Conservation (phyloP, 2,113 vertebrate genomes). For the Eurystomus gularis region DNA sequence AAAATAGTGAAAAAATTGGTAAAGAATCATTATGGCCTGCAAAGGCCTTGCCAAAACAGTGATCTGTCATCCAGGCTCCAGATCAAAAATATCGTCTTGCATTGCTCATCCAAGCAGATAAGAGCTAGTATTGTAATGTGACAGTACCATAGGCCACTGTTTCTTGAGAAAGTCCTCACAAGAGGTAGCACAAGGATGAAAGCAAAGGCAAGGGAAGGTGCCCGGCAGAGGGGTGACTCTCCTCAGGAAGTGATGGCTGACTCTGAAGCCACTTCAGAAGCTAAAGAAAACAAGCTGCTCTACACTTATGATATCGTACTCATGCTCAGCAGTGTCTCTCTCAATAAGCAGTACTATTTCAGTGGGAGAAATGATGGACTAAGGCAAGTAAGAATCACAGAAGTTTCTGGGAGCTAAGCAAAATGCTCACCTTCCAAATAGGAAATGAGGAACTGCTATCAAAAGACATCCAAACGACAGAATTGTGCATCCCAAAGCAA, state of each 20-base stretch:
- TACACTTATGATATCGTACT: neutral
- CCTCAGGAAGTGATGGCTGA: neutral
- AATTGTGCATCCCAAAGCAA: conserved; percentile 84
- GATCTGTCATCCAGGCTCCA: neutral
- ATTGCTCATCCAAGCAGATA: neutral
- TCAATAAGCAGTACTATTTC: neutral
- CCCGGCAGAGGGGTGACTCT: neutral
- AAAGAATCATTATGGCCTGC: neutral
- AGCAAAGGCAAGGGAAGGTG: neutral
- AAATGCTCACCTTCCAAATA: conserved; percentile 84
- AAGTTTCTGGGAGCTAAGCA: neutral
- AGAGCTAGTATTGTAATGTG: neutral
- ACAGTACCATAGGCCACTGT: neutral
- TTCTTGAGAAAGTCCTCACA: neutral
- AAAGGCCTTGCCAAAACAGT: neutral
- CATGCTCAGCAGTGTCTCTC: neutral
- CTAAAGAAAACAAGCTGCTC: neutral
- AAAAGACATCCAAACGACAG: conserved; percentile 89
- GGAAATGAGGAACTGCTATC: conserved; percentile 90
- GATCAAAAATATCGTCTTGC: neutral
- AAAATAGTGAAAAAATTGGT: neutral
- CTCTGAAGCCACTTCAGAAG: neutral
- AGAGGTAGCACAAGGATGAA: neutral
- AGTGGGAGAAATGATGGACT: neutral
- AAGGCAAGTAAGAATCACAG: neutral